These are phyloP conservation scores for Prionailurus bengalensis DNA, from an alignment of 2,113 vertebrate genomes.

Conservation along the genomic window DNA sequence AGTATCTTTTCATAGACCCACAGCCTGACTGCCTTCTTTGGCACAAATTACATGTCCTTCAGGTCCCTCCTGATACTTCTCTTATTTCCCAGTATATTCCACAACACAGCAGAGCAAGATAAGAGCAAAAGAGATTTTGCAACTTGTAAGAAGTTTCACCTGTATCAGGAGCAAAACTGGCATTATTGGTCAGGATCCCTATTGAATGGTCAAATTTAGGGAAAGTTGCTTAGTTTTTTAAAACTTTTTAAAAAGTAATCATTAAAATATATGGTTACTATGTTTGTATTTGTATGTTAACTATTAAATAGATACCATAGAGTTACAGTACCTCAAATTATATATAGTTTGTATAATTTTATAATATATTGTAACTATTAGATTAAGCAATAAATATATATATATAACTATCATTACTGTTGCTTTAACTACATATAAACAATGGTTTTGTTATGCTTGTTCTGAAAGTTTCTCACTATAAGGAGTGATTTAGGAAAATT, in stretches of 20 bases:
- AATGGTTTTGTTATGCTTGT: not conserved
- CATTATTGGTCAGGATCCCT: not conserved
- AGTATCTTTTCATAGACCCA: not conserved
- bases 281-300: not conserved
- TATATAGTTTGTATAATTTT: not conserved
- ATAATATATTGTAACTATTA: not conserved
- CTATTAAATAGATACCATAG: not conserved
- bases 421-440: not conserved
- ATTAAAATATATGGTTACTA: not conserved
- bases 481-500: not conserved
- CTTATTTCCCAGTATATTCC: not conserved
- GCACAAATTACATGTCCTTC: not conserved
- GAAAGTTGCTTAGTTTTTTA: not conserved
- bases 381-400: not conserved
- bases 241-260: not conserved
- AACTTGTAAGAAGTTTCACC: not conserved
- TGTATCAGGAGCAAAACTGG: not conserved
- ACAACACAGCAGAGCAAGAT: not conserved
- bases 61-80: not conserved
- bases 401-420: not conserved
- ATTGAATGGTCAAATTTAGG: not conserved
- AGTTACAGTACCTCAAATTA: not conserved
- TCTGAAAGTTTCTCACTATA: conserved; percentile 20
- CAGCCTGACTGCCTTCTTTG: not conserved
- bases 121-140: not conserved